These are phyloP conservation scores for Mormoops blainvillei DNA, from an alignment of 2,113 vertebrate species.

Conservation along the genomic window DNA sequence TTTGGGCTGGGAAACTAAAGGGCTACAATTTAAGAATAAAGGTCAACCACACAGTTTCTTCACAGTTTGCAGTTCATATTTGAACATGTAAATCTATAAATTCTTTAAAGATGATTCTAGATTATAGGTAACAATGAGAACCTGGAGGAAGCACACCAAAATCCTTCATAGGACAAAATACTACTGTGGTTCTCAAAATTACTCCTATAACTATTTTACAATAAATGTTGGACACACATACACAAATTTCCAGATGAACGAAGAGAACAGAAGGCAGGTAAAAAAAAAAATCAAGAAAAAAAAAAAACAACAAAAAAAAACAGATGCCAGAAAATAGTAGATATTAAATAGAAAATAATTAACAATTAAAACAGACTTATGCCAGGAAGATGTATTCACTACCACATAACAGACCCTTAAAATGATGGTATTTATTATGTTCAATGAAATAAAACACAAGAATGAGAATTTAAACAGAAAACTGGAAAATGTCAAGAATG, in stretches of 20 bases:
- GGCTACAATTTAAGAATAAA: not conserved
- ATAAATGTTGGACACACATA: not conserved
- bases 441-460: not conserved
- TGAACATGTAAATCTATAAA: not conserved
- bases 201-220: not conserved
- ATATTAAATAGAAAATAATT: not conserved
- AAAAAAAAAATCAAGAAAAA: not conserved
- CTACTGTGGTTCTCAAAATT: not conserved
- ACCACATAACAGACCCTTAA: not conserved
- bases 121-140: not conserved
- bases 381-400: not conserved
- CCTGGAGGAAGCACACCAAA: not conserved
- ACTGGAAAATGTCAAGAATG: not conserved
- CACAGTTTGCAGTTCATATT: not conserved
- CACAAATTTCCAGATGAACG: not conserved
- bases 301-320: not conserved
- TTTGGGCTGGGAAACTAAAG: not conserved
- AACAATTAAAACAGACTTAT: not conserved
- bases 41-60: not conserved
- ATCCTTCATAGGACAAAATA: too few relatives aligned
- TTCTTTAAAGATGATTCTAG: not conserved
- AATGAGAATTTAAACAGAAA: not conserved
- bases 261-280: not conserved
- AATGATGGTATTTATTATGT: not conserved
- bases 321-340: not conserved